These are phyloP conservation scores for Uloborus diversus DNA, from an alignment of 1,140 invertebrate genomes.

Conservation along the genomic window DNA sequence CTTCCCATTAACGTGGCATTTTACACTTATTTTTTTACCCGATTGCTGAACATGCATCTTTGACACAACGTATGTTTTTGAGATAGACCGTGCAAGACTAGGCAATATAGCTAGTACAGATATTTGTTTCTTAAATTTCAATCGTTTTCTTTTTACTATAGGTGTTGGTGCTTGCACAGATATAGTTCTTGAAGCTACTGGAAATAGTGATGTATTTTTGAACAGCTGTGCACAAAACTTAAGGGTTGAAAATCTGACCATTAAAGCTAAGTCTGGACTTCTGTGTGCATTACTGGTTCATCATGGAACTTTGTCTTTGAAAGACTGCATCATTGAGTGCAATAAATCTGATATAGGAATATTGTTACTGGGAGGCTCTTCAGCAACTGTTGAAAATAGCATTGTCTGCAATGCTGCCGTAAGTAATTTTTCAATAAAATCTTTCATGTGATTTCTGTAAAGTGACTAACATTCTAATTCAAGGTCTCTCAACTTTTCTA, in stretches of 20 bases:
- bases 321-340: constrained; percentile 49
- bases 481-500: too few relatives aligned
- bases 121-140: not conserved
- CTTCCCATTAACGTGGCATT: too few relatives aligned
- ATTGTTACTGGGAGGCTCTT: constrained; percentile 16
- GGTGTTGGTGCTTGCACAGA: constrained; percentile 11
- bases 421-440: not conserved
- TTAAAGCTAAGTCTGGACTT: constrained; percentile 22
- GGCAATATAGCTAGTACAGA: too few relatives aligned
- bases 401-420: constrained; percentile 22
- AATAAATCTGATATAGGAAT: constrained; percentile 27
- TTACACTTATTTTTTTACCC: too few relatives aligned
- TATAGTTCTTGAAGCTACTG: constrained; percentile 42
- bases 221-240: constrained; percentile 35
- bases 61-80: too few relatives aligned
- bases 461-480: too few relatives aligned
- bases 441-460: too few relatives aligned
- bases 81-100: too few relatives aligned
- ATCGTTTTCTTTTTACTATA: not conserved
- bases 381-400: constrained; percentile 7
- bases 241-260: constrained; percentile 44
- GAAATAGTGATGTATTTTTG: constrained; percentile 57
- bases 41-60: too few relatives aligned
- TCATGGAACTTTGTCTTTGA: constrained; percentile 33
- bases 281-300: constrained; percentile 54